phyloP scores from a whole-genome alignment of 2,113 vertebrate species.

The Perca flavescens region DNA sequence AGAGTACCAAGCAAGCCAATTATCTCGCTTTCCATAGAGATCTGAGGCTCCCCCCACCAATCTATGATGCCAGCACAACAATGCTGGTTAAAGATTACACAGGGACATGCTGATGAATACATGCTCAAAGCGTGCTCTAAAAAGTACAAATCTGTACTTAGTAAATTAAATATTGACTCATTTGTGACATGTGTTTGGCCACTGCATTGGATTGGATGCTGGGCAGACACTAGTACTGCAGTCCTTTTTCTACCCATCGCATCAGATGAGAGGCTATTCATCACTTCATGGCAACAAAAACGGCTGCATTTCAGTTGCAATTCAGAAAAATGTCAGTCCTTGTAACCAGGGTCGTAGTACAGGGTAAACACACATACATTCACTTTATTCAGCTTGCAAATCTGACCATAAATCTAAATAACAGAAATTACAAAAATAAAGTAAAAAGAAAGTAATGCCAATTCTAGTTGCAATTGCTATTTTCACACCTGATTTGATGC shows the following conservation, averaged over 20 bases:
- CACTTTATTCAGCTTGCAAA: constrained; percentile 10
- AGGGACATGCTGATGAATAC: constrained; percentile 47
- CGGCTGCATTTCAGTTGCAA: constrained; percentile 42
- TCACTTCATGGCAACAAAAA: constrained; percentile 18
- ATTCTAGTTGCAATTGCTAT: not conserved
- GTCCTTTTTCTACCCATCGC: constrained; percentile 50
- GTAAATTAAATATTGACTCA: constrained; percentile 75
- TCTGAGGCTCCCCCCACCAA: constrained; percentile 28
- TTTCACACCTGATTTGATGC: not conserved
- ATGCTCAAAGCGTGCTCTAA: constrained; percentile 40
- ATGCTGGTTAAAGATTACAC: constrained; percentile 55
- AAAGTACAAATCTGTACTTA: constrained; percentile 63
- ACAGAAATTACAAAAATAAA: not conserved
- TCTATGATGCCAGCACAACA: constrained; percentile 36
- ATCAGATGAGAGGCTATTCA: constrained; percentile 47
- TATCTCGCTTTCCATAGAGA: constrained; percentile 54
- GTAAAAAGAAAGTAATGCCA: not conserved
- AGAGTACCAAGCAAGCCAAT: constrained; percentile 45
- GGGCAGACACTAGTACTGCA: not conserved
- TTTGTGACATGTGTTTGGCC: constrained; percentile 56
- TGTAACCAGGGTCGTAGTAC: not conserved
- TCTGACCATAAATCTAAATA: constrained; percentile 4
- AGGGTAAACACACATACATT: constrained; percentile 17
- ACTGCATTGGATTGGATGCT: not conserved
- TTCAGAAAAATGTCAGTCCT: constrained; percentile 31